Evolutionary conservation across 2,888 invertebrate genomes (phyloP), one percentile per base, ranked within the genome.

Genomic region (Aethes cnicana): DNA sequence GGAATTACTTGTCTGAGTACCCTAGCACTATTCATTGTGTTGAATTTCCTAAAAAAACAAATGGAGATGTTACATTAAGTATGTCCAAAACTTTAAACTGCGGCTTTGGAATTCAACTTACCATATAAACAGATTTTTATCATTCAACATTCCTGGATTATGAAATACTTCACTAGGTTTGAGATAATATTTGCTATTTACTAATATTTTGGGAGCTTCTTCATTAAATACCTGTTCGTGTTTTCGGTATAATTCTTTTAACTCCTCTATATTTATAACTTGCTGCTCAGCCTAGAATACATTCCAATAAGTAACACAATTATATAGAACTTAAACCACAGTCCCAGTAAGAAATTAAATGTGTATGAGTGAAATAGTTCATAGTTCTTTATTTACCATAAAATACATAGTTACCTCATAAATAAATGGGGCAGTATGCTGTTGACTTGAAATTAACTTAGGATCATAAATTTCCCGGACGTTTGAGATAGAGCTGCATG

Each of bases 1-100:
- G 93, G 92, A 74, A 97, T 95, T 30, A 95, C 67, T 68, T 92
- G 92, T 9, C 97, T 90, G 7, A 97, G 69, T 39, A 94, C 70
- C 69, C 95, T 92, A 36, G 94, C 95, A 20, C 94, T 91, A 68
- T 91, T 89, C 91, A 96, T 94, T 54, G 94, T 92, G 77, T 95
- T 96, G 42, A 96, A 92, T 75, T 94, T 93, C 96, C 95, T 95
- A 60, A 53, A 83, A 80, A 47, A 9, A 48, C 16, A 39, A 35
- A 14, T 8, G 12, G 7, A 7, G 9, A 1, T 6, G 1, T 12
- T 14, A 12, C 4, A 14, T n/a, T 8, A n/a, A 7, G 6, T 20
- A 25, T 16, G 14, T 2, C 6, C 1, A 20, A n/a, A 20, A 9
- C 4, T n/a, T n/a, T n/a, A n/a, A n/a, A n/a, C n/a, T n/a, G n/a